Evolutionary conservation across 2,888 invertebrate species (phyloP).

Genomic region (Archaeoteleia sp.): DNA sequence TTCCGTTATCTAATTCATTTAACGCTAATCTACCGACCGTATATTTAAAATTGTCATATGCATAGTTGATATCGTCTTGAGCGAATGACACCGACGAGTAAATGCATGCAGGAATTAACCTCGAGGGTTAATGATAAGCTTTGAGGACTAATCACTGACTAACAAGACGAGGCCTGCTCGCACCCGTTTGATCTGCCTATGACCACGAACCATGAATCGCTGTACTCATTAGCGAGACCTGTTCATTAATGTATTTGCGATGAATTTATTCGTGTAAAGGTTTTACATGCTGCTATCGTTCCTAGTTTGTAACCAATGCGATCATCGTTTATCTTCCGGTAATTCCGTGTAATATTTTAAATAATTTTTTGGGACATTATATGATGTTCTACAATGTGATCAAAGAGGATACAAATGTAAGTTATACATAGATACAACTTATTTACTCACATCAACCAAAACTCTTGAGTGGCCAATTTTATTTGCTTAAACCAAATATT

Average conservation of each 20-base stretch:
- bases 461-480: too few species aligned
- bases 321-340: too few species aligned
- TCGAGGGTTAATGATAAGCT: slow-evolving; percentile 46
- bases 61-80: slow-evolving; percentile 22
- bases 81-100: slow-evolving; percentile 9
- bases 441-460: too few species aligned
- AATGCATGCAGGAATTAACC: slow-evolving; percentile 42
- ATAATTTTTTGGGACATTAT: too few species aligned
- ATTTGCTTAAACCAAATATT: too few species aligned
- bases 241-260: slow-evolving; percentile 23
- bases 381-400: too few species aligned
- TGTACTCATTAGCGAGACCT: slow-evolving; percentile 38
- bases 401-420: too few species aligned
- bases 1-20: slow-evolving; percentile 2
- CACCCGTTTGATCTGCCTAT: slow-evolving; percentile 33
- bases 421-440: too few species aligned
- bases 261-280: slow-evolving; percentile 18
- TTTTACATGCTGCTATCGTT: not conserved
- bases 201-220: slow-evolving; percentile 23
- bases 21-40: slow-evolving; percentile 4
- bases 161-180: slow-evolving; percentile 34
- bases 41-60: slow-evolving; percentile 17
- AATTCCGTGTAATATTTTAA: too few species aligned
- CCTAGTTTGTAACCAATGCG: too few species aligned
- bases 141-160: slow-evolving; percentile 43